phyloP scores from a whole-genome alignment of 2,888 invertebrate genomes.

The Phymatocera aterrima region DNA sequence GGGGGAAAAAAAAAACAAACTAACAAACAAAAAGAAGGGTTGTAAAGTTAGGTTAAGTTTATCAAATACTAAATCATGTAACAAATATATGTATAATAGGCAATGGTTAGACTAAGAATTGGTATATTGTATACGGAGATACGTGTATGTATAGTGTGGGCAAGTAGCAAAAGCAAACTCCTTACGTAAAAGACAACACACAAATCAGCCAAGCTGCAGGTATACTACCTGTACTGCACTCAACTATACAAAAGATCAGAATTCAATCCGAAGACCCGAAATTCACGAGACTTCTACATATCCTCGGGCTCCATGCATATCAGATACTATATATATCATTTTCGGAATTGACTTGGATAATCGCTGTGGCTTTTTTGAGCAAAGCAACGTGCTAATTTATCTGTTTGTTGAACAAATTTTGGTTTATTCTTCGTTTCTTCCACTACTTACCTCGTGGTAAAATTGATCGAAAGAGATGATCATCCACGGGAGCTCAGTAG shows the following conservation, averaged over 20 bases:
- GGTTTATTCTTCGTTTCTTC: constrained; percentile 34
- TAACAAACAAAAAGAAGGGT: neutral
- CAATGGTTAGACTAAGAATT: neutral
- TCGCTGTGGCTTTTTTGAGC: neutral
- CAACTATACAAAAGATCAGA: constrained; percentile 5
- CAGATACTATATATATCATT: neutral
- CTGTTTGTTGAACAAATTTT: neutral
- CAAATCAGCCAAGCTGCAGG: neutral
- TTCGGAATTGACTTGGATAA: neutral
- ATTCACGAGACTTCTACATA: constrained; percentile 5
- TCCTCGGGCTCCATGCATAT: constrained; percentile 21
- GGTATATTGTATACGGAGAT: constrained; percentile 14
- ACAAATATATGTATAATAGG: constrained; percentile 15
- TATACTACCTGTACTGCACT: no score
- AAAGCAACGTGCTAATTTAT: neutral
- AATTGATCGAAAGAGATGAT: neutral
- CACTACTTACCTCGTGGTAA: no score
- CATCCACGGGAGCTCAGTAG: no score
- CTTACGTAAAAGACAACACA: neutral
- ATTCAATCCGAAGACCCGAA: constrained; percentile 9
- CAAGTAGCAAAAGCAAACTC: neutral
- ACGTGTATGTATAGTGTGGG: neutral
- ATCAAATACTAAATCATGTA: neutral
- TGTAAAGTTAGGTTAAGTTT: constrained; percentile 22
- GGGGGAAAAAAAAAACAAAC: neutral